Evolutionary conservation across 1,140 invertebrate genomes (phyloP).

Genomic region (Riptortus pedestris): DNA sequence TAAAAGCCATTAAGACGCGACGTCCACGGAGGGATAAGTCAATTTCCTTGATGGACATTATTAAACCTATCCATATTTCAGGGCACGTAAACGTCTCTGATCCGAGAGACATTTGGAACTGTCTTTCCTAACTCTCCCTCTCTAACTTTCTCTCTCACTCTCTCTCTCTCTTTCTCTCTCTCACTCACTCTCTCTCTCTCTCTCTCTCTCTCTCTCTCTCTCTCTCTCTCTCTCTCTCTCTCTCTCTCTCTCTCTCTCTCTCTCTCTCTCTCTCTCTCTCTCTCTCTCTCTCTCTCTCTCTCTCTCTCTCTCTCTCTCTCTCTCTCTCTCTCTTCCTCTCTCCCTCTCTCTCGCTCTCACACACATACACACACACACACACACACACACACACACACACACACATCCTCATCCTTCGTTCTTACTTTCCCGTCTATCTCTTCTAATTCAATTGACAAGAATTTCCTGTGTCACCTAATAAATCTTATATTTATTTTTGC

Average conservation of each 20-base stretch:
- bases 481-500: too few relatives aligned
- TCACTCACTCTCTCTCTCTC: conserved; percentile 31
- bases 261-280: conserved; percentile 16
- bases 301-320: conserved; percentile 26
- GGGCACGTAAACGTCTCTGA: too few relatives aligned
- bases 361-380: not conserved
- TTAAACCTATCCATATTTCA: too few relatives aligned
- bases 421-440: not conserved
- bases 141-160: too few relatives aligned
- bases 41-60: too few relatives aligned
- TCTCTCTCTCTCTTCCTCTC: conserved; percentile 30
- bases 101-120: too few relatives aligned
- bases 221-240: conserved; percentile 27
- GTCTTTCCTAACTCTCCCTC: too few relatives aligned
- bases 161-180: too few relatives aligned
- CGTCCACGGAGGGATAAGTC: too few relatives aligned
- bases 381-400: not conserved
- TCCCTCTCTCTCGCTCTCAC: conserved; percentile 11
- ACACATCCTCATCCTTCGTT: not conserved
- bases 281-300: conserved; percentile 11
- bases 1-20: too few relatives aligned
- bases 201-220: conserved; percentile 30
- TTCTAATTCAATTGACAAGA: too few relatives aligned
- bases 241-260: conserved; percentile 19
- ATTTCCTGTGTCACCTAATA: too few relatives aligned